Percentiles rank a stretch among this genome's conserved stretches.
phyloP scores from a whole-genome alignment of 2,797 vertebrate genomes.

The Ambastaia sidthimunki region DNA sequence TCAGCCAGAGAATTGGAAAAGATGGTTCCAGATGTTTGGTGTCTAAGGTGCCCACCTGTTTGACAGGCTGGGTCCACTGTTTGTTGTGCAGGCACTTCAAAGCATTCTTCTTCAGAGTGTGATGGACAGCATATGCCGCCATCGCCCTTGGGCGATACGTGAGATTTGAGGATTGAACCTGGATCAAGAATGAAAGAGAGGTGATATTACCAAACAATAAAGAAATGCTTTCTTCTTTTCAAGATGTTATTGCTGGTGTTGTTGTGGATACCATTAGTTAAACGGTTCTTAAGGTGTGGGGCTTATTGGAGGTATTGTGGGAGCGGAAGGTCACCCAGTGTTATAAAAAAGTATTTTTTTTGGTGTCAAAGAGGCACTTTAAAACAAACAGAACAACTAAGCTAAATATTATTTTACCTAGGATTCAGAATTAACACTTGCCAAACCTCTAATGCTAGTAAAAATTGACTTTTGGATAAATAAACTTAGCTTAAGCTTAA shows the following conservation, averaged over 20 bases:
- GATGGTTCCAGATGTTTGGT: slow-evolving; percentile 63
- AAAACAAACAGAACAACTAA: neutral
- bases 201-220: neutral
- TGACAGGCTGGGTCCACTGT: slow-evolving; percentile 39
- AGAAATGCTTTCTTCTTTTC: neutral
- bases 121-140: slow-evolving; percentile 20
- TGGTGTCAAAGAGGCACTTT: neutral
- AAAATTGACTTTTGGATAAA: neutral
- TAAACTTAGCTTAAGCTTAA: neutral
- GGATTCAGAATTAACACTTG: neutral
- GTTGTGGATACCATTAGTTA: neutral
- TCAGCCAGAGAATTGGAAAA: slow-evolving; percentile 14
- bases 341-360: too few species aligned
- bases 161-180: slow-evolving; percentile 12
- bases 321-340: too few species aligned
- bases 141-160: neutral
- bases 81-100: slow-evolving; percentile 44
- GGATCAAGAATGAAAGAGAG: neutral
- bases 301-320: too few species aligned
- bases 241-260: neutral
- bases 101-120: slow-evolving; percentile 37
- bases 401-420: neutral
- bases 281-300: neutral
- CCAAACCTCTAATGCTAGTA: neutral
- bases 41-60: slow-evolving; percentile 34